These are phyloP conservation scores for Drosophila cracens DNA, from an alignment of 2,888 invertebrate species.

Conservation along the genomic window DNA sequence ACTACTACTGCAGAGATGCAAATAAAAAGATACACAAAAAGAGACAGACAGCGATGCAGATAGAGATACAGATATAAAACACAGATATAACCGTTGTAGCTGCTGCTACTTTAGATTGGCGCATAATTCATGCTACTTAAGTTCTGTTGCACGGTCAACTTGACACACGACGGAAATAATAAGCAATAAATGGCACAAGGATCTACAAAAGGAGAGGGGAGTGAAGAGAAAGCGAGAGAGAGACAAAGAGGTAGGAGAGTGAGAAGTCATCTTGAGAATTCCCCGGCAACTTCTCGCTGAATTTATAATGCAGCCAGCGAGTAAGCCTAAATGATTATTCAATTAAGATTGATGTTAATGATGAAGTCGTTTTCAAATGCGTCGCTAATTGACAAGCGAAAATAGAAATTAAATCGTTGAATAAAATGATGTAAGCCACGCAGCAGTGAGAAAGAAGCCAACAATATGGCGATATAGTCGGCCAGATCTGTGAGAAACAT, in stretches of 20 bases:
- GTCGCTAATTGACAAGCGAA: slow-evolving; percentile 66
- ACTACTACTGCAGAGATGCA: slow-evolving; percentile 42
- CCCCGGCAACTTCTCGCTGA: slow-evolving; percentile 52
- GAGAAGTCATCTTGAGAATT: slow-evolving; percentile 23
- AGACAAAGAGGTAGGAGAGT: background rate
- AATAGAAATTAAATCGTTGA: background rate
- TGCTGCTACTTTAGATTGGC: slow-evolving; percentile 44
- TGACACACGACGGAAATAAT: slow-evolving; percentile 51
- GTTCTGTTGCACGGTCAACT: slow-evolving; percentile 64
- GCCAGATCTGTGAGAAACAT: background rate
- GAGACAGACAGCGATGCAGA: slow-evolving; percentile 42
- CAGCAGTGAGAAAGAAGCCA: background rate
- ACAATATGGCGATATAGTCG: background rate
- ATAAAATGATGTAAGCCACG: slow-evolving; percentile 48
- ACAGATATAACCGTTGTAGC: slow-evolving; percentile 43
- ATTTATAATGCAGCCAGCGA: slow-evolving; percentile 44
- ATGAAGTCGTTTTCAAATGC: slow-evolving; percentile 68
- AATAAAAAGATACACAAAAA: slow-evolving; percentile 30
- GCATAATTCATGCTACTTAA: slow-evolving; percentile 77
- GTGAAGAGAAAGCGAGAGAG: background rate
- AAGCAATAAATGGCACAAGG: slow-evolving; percentile 27
- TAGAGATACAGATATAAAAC: slow-evolving; percentile 52
- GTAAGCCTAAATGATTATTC: slow-evolving; percentile 66
- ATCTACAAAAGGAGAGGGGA: background rate
- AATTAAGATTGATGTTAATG: slow-evolving; percentile 76